A percentile compares a stretch with the other conserved stretches of the same genome.
Evolutionary conservation across 2,797 vertebrate species (phyloP).

Genomic region (Nasua narica): DNA sequence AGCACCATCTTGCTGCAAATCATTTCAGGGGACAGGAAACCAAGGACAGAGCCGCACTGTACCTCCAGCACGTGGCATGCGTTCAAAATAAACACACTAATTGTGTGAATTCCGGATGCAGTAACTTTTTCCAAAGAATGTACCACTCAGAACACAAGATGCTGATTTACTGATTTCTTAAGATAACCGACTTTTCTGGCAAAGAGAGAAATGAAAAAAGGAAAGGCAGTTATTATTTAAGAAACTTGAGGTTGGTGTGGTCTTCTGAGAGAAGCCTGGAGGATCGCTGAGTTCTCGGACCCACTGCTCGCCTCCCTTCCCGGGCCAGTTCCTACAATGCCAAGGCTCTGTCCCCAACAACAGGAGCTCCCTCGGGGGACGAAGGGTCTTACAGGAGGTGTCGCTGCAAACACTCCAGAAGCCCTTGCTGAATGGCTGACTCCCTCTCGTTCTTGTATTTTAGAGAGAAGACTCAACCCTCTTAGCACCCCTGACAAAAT

Average conservation of each 20-base stretch:
- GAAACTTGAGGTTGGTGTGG: not conserved
- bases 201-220: not conserved
- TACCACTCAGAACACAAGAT: slow-evolving; percentile 34
- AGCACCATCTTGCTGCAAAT: not conserved
- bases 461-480: not conserved
- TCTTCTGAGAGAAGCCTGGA: not conserved
- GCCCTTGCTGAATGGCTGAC: not conserved
- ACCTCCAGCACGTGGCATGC: slow-evolving; percentile 38
- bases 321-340: not conserved
- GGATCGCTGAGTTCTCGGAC: not conserved
- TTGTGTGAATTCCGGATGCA: slow-evolving; percentile 38
- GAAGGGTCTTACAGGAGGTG: not conserved
- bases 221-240: slow-evolving; percentile 2
- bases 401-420: not conserved
- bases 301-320: not conserved
- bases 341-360: not conserved
- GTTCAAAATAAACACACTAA: slow-evolving; percentile 59
- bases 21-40: slow-evolving; percentile 52
- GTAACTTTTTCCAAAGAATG: slow-evolving; percentile 60
- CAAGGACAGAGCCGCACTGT: not conserved
- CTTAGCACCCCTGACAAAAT: not conserved
- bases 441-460: not conserved
- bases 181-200: slow-evolving; percentile 42
- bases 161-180: slow-evolving; percentile 58
- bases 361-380: no score